Base-by-base conservation (phyloP, 2,888 invertebrate species). In the Drosophila prolongata region DNA sequence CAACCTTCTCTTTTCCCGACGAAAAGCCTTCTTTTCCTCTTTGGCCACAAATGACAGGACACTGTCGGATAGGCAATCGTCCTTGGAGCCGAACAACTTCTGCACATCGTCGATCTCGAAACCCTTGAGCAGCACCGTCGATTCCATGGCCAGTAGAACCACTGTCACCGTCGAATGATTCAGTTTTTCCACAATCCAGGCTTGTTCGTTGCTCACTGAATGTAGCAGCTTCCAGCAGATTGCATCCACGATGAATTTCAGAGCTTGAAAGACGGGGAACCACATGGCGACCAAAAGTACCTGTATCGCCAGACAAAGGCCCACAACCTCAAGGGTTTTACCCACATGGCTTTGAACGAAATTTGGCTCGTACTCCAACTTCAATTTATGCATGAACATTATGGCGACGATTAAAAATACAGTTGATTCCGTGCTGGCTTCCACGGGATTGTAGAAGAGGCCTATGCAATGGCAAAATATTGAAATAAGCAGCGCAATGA, bases 61-160 rank as follows among this genome's bases (percentile, higher is more conserved):
- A 38, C 67, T 69, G 1, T 37, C n/a, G 1, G 68, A 44, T 2
- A 54, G 1, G 1, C 43, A 49, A 42, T 69, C 68, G 0, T 69
- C 69, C 49, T 49, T 24, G 9, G 1, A 6, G 2, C 67, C 67
- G 10, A 44, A 69, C 16, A 67, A 38, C 13, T 42, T 8, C 10
- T 54, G 67, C 5, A 67, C 16, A 13, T 67, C 69, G 1, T 44
- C 14, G 30, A 69, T 53, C 11, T 35, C 10, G n/a, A 67, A 44
- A 3, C 6, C 9, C 11, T 30, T 43, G 1, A 35, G 10, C 0
- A 69, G 0, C 1, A 30, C 43, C 9, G 9, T 16, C 2, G 13
- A 10, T 35, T 69, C 69, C 19, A 58, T 2, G 0, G 16, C 6
- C 24, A 67, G 19, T 0, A 69, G 13, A 0, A 2, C 1, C 13